Conservation (phyloP, 2,797 vertebrate species). For the Echiichthys vipera region DNA sequence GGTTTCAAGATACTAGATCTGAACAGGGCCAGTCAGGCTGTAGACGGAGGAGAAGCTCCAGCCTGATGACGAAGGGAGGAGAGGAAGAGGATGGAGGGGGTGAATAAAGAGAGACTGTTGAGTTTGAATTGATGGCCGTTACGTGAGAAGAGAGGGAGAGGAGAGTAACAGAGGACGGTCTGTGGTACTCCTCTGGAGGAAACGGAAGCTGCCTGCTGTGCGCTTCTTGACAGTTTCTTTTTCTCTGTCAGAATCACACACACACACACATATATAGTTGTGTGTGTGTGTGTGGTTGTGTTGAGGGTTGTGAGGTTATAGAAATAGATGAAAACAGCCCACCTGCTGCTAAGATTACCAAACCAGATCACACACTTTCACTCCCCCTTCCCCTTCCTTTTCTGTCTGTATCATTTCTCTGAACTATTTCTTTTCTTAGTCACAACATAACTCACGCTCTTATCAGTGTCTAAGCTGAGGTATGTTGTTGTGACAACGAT, state of each 20-base stretch:
- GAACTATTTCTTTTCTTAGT: neutral
- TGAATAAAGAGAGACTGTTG: constrained; percentile 64
- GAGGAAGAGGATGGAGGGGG: constrained; percentile 44
- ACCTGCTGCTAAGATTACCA: constrained; percentile 60
- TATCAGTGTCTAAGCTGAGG: constrained; percentile 13
- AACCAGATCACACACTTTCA: constrained; percentile 48
- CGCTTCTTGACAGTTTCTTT: constrained; percentile 45
- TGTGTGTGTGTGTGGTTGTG: too few relatives aligned
- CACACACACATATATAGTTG: constrained; percentile 13
- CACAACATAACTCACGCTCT: neutral
- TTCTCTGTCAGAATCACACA: constrained; percentile 15
- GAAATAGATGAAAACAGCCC: constrained; percentile 45
- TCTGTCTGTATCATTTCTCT: constrained; percentile 1
- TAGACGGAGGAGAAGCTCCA: constrained; percentile 16
- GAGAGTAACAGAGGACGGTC: constrained; percentile 69
- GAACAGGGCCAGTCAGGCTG: constrained; percentile 1
- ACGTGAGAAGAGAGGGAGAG: constrained; percentile 33
- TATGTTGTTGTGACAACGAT: constrained; percentile 18
- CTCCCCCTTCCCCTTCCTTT: neutral
- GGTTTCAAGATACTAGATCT: constrained; percentile 4
- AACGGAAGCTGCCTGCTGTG: constrained; percentile 70
- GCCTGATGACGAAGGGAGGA: constrained; percentile 25
- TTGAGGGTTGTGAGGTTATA: constrained; percentile 2
- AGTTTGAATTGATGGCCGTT: constrained; percentile 62
- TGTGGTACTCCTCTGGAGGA: constrained; percentile 62